Evolutionary conservation across 2,113 vertebrate genomes (phyloP).

Genomic region (Gallinago media): DNA sequence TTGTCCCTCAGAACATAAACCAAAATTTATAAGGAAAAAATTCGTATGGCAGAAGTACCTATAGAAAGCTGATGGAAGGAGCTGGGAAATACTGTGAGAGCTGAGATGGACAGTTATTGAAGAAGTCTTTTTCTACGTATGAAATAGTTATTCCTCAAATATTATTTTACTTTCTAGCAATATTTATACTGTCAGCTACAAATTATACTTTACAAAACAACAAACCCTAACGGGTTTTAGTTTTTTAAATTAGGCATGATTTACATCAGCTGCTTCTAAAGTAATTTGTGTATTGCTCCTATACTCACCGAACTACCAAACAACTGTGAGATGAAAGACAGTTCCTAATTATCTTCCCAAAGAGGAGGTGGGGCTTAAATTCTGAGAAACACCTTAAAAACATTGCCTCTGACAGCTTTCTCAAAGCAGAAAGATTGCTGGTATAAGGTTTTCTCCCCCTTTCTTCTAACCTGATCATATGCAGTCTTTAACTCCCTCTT

Average conservation of each 20-base stretch:
- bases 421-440: not conserved
- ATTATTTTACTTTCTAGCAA: not conserved
- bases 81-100: not conserved
- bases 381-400: not conserved
- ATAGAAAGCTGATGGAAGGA: not conserved
- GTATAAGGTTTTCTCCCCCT: not conserved
- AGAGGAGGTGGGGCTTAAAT: not conserved
- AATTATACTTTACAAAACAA: not conserved
- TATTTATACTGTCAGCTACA: rapidly evolving
- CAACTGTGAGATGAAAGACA: not conserved
- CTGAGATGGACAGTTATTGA: not conserved
- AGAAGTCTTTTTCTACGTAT: not conserved
- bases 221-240: not conserved
- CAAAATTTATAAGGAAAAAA: not conserved
- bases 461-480: not conserved
- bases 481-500: not conserved
- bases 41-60: not conserved
- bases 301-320: not conserved
- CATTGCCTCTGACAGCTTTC: not conserved
- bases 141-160: not conserved
- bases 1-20: not conserved
- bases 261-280: not conserved
- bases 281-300: not conserved
- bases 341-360: not conserved
- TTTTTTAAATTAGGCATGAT: not conserved